Evolutionary conservation across 2,113 vertebrate species (phyloP), one percentile per base, ranked within the genome.

Genomic region (Cygnus buccinator): DNA sequence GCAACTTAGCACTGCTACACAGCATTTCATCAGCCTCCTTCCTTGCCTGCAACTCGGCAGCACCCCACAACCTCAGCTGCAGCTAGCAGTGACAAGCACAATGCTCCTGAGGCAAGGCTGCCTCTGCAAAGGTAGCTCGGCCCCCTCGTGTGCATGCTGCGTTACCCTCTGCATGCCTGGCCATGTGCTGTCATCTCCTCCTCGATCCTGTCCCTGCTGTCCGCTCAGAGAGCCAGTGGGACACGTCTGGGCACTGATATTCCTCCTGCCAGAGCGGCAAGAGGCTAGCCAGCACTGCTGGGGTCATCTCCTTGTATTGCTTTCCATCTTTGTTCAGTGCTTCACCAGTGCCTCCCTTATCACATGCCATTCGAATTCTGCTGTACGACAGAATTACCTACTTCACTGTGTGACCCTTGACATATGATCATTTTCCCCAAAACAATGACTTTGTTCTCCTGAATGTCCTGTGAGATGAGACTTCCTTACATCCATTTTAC

Each of bases 21-120:
- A 0, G 15, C 0, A 0, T 84, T 87, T 33, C 16, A 29, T 52
- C 10, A 0, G 12, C 10, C 9, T 4, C 7, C 16, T 8, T 87
- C 57, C 7, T 29, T 33, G 72, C 35, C 39, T 91, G 72, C 59
- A 13, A 9, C 20, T 18, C 4, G 0, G 37, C 66, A 28, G 57
- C 41, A 10, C 25, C 17, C 46, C 46, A 13, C 2, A 48, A 54
- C 41, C 57, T 62, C 33, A 18, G 17, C 26, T 26, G 54, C 19
- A 44, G 28, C 59, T 28, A 48, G 65, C 3, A n/a, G 67, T 8
- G 71, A 59, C 4, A 1, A 22, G 29, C 79, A 70, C 9, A 6
- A 54, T 39, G 39, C 29, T 80, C 39, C 77, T 2, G 17, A 37
- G 91, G 57, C 50, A 75, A 63, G n/a, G 39, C 52, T 66, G 68